These are phyloP conservation scores for Hydrotaea cyrtoneurina DNA, from an alignment of 2,888 invertebrate species.

Conservation along the genomic window DNA sequence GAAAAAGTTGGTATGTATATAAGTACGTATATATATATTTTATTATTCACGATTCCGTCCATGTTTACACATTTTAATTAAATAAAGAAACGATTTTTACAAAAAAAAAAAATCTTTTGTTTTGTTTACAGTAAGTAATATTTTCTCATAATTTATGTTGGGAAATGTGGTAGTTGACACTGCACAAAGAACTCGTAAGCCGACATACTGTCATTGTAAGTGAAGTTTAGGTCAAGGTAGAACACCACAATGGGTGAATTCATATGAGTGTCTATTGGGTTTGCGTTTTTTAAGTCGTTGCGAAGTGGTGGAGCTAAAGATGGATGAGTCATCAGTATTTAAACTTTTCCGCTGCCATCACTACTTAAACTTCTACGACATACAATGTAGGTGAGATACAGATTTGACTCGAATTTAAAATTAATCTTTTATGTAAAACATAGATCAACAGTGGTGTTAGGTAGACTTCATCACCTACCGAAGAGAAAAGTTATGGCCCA, in stretches of 20 bases:
- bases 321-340: no score
- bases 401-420: no score
- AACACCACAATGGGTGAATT: background rate
- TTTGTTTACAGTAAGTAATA: slow-evolving; percentile 1
- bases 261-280: background rate
- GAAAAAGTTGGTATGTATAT: slow-evolving; percentile 11
- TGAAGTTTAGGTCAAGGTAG: slow-evolving; percentile 26
- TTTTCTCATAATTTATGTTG: slow-evolving; percentile 10
- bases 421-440: no score
- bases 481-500: no score
- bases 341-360: no score
- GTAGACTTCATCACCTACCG: no score
- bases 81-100: slow-evolving; percentile 26
- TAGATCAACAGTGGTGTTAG: no score
- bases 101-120: background rate
- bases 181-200: background rate
- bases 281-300: no score
- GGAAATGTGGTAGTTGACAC: background rate
- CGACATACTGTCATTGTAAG: background rate
- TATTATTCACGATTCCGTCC: slow-evolving; percentile 29
- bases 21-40: slow-evolving; percentile 26
- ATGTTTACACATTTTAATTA: slow-evolving; percentile 32
- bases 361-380: no score
- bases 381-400: no score
- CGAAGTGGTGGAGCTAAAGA: no score